Conservation (phyloP, 2,113 vertebrate genomes). For the Corynorhinus townsendii region DNA sequence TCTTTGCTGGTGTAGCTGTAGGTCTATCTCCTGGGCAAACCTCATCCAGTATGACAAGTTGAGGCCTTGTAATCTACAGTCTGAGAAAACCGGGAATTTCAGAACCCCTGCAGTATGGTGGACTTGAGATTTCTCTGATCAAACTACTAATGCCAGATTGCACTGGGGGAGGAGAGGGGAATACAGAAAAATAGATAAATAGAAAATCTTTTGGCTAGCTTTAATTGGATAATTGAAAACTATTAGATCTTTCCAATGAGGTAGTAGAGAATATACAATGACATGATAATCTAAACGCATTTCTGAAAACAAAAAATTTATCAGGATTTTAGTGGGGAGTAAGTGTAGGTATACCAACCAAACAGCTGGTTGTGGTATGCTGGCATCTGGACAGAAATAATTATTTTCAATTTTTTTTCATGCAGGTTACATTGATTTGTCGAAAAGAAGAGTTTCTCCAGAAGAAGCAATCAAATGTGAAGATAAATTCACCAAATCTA, state of each 20-base stretch:
- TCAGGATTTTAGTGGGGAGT: not conserved
- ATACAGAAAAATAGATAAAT: not conserved
- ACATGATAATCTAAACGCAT: not conserved
- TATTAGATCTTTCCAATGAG: not conserved
- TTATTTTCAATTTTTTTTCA: constrained; percentile 44
- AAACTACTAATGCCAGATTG: not conserved
- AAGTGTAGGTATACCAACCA: not conserved
- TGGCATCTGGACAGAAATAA: not conserved
- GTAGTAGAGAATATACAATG: not conserved
- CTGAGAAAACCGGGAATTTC: not conserved
- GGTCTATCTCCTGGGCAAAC: not conserved
- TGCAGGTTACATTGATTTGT: constrained; percentile 96
- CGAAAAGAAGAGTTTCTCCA: constrained; percentile 98
- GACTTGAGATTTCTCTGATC: not conserved
- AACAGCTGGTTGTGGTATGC: not conserved
- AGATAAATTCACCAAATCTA: constrained; percentile 99
- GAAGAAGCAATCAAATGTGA: constrained; percentile 99
- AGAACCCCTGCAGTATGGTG: not conserved
- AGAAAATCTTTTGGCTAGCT: not conserved
- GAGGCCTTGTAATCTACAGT: not conserved
- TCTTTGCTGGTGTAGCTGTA: not conserved
- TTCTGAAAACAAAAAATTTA: not conserved
- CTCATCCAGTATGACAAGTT: not conserved
- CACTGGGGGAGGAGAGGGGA: not conserved
- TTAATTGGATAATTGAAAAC: not conserved